Percentiles rank a stretch among this genome's conserved stretches.
These are phyloP conservation scores for Acleris sparsana DNA, from an alignment of 2,888 invertebrate species.

Conservation along the genomic window DNA sequence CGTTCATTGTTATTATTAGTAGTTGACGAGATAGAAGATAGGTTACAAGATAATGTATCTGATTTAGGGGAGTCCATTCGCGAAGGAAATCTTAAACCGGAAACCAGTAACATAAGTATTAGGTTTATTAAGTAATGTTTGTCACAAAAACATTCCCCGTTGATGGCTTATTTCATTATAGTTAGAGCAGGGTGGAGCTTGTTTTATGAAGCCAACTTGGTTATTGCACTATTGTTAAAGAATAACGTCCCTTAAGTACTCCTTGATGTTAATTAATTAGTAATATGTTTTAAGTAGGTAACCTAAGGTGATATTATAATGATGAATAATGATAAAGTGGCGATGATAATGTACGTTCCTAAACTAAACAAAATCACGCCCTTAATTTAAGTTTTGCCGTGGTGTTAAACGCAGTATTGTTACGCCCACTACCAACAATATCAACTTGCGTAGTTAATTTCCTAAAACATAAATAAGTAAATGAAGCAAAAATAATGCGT, in stretches of 20 bases:
- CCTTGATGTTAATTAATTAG: no score
- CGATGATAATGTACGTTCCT: no score
- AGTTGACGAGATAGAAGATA: constrained; percentile 8
- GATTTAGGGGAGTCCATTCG: not conserved
- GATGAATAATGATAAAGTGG: no score
- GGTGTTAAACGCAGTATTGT: no score
- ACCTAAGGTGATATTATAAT: no score
- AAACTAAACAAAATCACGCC: no score
- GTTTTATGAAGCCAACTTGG: constrained; percentile 9
- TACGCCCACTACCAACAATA: no score
- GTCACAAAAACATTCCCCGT: not conserved
- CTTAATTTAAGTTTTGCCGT: no score
- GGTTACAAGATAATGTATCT: constrained; percentile 20
- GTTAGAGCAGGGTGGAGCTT: not conserved
- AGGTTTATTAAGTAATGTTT: not conserved
- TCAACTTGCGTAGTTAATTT: no score
- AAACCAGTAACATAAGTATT: not conserved
- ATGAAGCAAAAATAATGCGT: no score
- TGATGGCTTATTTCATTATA: not conserved
- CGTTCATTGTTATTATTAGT: constrained; percentile 13
- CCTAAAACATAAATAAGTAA: no score
- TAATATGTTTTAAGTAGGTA: no score
- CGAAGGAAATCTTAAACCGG: not conserved
- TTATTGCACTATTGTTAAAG: constrained; percentile 19
- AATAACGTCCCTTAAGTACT: constrained; percentile 5